These are phyloP conservation scores for Conistra vaccinii DNA, from an alignment of 2,888 invertebrate species.

Conservation along the genomic window DNA sequence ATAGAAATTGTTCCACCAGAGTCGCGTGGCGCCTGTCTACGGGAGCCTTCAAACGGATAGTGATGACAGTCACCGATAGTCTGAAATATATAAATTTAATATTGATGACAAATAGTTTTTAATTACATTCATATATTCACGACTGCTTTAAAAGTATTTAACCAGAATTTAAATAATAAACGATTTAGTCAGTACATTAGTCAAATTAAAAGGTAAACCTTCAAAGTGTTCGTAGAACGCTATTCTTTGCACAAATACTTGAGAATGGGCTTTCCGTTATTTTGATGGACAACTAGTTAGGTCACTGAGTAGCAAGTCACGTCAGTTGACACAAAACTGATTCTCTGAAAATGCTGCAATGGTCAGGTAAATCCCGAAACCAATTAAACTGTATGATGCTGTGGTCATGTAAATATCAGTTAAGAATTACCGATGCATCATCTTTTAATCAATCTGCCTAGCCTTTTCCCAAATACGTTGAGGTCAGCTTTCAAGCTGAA, in stretches of 20 bases:
- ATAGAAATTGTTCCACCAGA: too few relatives aligned
- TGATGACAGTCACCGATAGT: neutral
- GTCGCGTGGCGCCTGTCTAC: too few relatives aligned
- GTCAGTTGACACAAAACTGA: conserved; percentile 10
- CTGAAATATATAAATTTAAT: neutral
- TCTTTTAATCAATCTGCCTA: neutral
- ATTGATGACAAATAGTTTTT: neutral
- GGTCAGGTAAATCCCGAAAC: conserved; percentile 27
- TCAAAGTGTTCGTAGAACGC: conserved; percentile 29
- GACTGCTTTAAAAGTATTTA: conserved; percentile 12
- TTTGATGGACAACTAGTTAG: conserved; percentile 32
- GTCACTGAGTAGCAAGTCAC: conserved; percentile 39
- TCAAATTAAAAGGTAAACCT: conserved; percentile 20
- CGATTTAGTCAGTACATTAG: conserved; percentile 14
- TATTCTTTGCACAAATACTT: conserved; percentile 29
- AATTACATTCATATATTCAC: neutral
- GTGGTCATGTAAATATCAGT: neutral
- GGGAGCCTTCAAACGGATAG: too few relatives aligned
- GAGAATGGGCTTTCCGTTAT: conserved; percentile 49
- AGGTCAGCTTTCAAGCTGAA: neutral
- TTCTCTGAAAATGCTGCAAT: conserved; percentile 48
- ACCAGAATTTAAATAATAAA: neutral
- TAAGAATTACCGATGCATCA: neutral
- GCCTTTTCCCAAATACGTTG: neutral
- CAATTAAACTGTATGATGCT: neutral